Evolutionary conservation across 2,888 invertebrate genomes (phyloP).

Genomic region (Napeogenes sylphis): DNA sequence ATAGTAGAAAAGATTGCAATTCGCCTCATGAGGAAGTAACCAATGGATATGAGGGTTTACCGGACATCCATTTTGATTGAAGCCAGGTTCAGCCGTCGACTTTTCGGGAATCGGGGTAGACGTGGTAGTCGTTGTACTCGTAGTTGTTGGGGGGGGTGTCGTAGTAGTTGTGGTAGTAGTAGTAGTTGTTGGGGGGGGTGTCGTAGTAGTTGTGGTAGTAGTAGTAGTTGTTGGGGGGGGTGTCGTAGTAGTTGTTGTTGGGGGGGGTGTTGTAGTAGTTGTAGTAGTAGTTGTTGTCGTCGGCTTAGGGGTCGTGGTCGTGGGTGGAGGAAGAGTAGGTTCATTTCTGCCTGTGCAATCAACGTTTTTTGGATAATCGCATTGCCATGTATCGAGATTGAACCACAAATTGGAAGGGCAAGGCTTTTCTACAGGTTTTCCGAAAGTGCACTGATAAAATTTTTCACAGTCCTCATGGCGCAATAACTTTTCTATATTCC

Average conservation of each 20-base stretch:
- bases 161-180: background rate
- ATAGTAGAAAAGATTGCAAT: slow-evolving; percentile 59
- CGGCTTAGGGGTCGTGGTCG: slow-evolving; percentile 51
- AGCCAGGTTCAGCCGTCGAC: slow-evolving; percentile 32
- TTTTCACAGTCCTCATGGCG: slow-evolving; percentile 77
- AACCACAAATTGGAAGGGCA: slow-evolving; percentile 79
- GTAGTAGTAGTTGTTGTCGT: slow-evolving; percentile 24
- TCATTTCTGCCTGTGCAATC: slow-evolving; percentile 71
- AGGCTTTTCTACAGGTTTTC: slow-evolving; percentile 74
- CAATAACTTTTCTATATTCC: slow-evolving; percentile 71
- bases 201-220: slow-evolving; percentile 7
- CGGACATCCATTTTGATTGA: slow-evolving; percentile 60
- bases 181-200: slow-evolving; percentile 1
- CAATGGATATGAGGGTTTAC: slow-evolving; percentile 51
- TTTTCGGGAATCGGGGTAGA: background rate
- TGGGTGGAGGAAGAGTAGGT: slow-evolving; percentile 34
- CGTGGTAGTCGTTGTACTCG: background rate
- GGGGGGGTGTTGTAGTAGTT: slow-evolving; percentile 23
- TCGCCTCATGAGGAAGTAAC: slow-evolving; percentile 51
- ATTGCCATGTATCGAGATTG: slow-evolving; percentile 71
- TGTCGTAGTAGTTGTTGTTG: slow-evolving; percentile 30
- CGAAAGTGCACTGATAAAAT: slow-evolving; percentile 83
- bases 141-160: slow-evolving; percentile 1
- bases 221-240: slow-evolving; percentile 1
- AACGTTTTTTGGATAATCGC: slow-evolving; percentile 80